Base-by-base conservation (phyloP, 2,888 invertebrate species). In the Melieria omissa region DNA sequence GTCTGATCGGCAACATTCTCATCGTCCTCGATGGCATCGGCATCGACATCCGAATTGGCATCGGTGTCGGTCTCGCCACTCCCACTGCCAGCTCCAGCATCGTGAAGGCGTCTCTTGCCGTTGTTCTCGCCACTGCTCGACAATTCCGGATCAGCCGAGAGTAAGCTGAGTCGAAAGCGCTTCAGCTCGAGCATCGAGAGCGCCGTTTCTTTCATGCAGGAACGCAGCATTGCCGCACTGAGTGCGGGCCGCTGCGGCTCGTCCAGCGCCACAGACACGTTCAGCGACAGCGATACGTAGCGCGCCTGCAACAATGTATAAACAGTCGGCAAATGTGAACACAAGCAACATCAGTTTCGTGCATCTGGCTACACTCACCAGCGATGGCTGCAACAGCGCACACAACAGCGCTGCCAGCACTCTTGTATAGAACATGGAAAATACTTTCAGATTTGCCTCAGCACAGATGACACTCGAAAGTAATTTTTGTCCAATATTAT, bases 161-260 rank as follows among this genome's bases (percentile, higher is more conserved):
- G 63, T 44, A 79, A 66, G 45, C 78, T 78, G 64, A 80, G 71
- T 16, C 79, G 83, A 71, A 83, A 80, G 60, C 78, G 80, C 10
- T 81, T 79, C 47, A 84, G 63, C 62, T 82, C 85, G 0, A 79
- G 76, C 83, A 85, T 84, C 2, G 85, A 82, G 5, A 81, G 71
- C 70, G 85, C 80, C 5, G 84, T 83, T 62, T 81, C 80, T 0
- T 79, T 77, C 80, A 83, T 80, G 69, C 83, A 84, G 6, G 78
- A 71, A 44, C 79, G 80, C 12, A 85, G 44, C 58, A 83, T 70
- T 0, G 82, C 80, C 54, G 79, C 79, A 14, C 72, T 73, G 4
- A 77, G 65, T 55, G 12, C 29, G 0, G 52, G 64, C 4, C 57
- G 47, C 47, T 12, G 47, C 16, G 63, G 46, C 6, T 66, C 57